A percentile compares a stretch with the other conserved stretches of the same genome.
Evolutionary conservation across 2,113 vertebrate species (phyloP).

Genomic region (Actenoides lindsayi): DNA sequence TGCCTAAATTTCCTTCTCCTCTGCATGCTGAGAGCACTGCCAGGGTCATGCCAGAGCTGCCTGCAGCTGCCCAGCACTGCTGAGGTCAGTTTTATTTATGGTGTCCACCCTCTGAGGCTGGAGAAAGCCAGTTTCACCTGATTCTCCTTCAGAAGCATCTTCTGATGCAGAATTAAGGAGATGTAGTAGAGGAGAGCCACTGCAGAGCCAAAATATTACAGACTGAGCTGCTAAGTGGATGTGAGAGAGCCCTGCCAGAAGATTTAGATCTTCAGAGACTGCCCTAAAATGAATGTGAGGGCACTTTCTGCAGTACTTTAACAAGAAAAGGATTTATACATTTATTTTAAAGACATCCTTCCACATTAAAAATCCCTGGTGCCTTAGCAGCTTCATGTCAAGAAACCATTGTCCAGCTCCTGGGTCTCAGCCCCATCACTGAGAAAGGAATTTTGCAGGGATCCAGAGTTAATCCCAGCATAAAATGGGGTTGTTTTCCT

Average conservation of each 20-base stretch:
- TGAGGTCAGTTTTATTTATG: not conserved
- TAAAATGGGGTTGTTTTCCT: not conserved
- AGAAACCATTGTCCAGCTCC: not conserved
- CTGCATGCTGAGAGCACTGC: fast-evolving
- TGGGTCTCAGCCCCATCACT: not conserved
- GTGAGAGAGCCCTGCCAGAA: not conserved
- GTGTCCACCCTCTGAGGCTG: not conserved
- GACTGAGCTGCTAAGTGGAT: not conserved
- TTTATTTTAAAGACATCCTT: not conserved
- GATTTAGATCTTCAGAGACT: not conserved
- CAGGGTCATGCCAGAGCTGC: not conserved
- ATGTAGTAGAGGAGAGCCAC: not conserved
- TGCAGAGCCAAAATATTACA: not conserved
- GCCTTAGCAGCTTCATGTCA: not conserved
- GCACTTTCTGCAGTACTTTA: not conserved
- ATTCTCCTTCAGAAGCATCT: not conserved
- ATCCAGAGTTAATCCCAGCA: not conserved
- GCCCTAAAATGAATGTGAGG: not conserved
- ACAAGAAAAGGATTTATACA: not conserved
- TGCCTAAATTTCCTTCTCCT: not conserved
- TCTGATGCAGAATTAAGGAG: not conserved
- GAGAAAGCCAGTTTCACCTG: not conserved
- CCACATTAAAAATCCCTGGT: not conserved
- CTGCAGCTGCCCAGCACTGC: not conserved
- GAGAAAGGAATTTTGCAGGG: not conserved